Base-by-base conservation (phyloP, 2,888 invertebrate species). In the Balanococcus diminutus region DNA sequence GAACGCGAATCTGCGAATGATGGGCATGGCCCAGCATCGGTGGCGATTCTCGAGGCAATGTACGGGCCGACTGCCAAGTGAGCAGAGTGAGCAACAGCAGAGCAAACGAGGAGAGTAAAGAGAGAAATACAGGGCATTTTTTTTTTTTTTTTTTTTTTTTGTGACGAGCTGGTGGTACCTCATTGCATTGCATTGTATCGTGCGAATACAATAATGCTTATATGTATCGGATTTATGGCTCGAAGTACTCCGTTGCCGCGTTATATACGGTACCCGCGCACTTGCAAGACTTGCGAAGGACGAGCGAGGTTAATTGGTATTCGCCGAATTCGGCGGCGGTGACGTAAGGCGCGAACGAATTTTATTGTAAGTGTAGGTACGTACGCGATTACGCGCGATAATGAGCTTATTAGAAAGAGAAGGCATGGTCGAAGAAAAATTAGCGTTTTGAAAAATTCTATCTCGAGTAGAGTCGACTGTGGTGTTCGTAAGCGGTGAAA, bases 271-370 rank as follows among this genome's bases (percentile, higher is more conserved):
- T n/a, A n/a, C 36, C 36, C 3, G 4, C 42, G 42, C 14, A 42
- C 42, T 56, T 9, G 22, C 56, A 8, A 36, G 36, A 8, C 22
- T 2, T 9, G 14, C 22, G 56, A 56, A 56, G 56, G 56, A 56
- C 56, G 56, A 56, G 19, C 56, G 56, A 56, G 56, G 56, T 56
- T 56, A 56, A 56, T 56, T 56, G 56, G 56, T 56, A 56, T 56
- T 56, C 56, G 56, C 56, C 56, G 56, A 56, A 56, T 22, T 56
- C 22, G 56, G 22, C 22, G 56, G 22, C 56, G 56, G 22, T 56
- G 56, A 56, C 56, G 56, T 56, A 56, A 22, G 56, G 56, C 22
- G 19, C 22, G 19, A 56, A 11, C 19, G 56, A 56, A 22, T 56
- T 56, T 56, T 46, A n/a, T 0, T 51, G 22, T n/a, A 22, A 8